phyloP scores from a whole-genome alignment of 2,888 invertebrate genomes.

The Drosophila falleni region DNA sequence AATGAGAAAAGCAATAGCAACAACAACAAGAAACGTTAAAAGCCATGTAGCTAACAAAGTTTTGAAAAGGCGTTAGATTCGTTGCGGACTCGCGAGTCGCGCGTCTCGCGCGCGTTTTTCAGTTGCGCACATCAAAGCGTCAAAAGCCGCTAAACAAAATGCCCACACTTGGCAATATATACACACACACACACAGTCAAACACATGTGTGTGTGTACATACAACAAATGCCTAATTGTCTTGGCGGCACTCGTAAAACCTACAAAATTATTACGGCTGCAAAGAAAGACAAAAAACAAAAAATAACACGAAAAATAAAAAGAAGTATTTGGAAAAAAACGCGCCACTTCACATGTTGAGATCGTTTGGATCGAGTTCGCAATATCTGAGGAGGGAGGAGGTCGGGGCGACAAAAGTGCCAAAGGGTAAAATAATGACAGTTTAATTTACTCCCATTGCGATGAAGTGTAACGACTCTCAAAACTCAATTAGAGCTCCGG shows the following conservation, averaged over 20 bases:
- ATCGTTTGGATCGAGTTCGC: slow-evolving; percentile 56
- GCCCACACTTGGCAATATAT: slow-evolving; percentile 69
- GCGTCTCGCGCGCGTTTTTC: slow-evolving; percentile 64
- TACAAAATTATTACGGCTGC: slow-evolving; percentile 76
- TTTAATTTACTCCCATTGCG: slow-evolving; percentile 84
- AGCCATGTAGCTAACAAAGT: slow-evolving; percentile 61
- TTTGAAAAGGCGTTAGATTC: slow-evolving; percentile 79
- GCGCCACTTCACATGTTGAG: slow-evolving; percentile 76
- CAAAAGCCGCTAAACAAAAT: slow-evolving; percentile 76
- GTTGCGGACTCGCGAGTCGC: slow-evolving; percentile 70
- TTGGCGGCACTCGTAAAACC: slow-evolving; percentile 79
- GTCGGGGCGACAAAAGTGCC: slow-evolving; percentile 67
- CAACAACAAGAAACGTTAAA: slow-evolving; percentile 54
- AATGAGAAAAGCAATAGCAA: slow-evolving; percentile 29
- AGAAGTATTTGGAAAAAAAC: slow-evolving; percentile 39
- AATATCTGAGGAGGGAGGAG: slow-evolving; percentile 27
- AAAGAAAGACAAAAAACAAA: slow-evolving; percentile 40
- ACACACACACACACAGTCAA: neutral
- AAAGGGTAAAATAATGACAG: slow-evolving; percentile 85
- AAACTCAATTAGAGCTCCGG: slow-evolving; percentile 72
- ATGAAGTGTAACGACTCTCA: slow-evolving; percentile 77
- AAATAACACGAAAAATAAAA: slow-evolving; percentile 13
- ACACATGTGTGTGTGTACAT: slow-evolving; percentile 23
- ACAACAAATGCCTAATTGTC: slow-evolving; percentile 80
- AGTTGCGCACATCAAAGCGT: slow-evolving; percentile 74